phyloP scores from a whole-genome alignment of 2,797 vertebrate species.

The Yasuhikotakia modesta region DNA sequence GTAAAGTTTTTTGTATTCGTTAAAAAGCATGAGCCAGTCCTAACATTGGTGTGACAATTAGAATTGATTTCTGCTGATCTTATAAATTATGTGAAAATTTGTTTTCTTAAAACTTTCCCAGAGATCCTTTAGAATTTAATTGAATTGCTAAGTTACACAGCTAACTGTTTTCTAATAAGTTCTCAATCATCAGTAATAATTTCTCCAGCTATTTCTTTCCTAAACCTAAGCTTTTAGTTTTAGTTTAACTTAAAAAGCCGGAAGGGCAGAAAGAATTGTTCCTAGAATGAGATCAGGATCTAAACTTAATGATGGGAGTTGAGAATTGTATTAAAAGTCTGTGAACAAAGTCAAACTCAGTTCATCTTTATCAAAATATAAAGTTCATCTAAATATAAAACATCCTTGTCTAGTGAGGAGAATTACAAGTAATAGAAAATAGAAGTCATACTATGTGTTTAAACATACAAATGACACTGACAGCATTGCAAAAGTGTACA shows the following conservation, averaged over 20 bases:
- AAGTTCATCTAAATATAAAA: background rate
- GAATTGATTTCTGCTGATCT: background rate
- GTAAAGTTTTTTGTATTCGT: background rate
- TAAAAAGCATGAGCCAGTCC: background rate
- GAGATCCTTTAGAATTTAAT: background rate
- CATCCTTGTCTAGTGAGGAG: conserved; percentile 48
- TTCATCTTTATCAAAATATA: conserved; percentile 10
- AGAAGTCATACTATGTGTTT: conserved; percentile 29
- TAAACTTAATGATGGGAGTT: conserved; percentile 16
- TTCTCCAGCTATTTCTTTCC: background rate
- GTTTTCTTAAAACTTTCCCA: background rate
- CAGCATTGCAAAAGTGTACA: background rate
- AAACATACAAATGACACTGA: conserved; percentile 47
- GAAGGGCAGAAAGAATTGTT: background rate
- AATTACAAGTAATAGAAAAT: conserved; percentile 59
- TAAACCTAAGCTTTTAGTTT: background rate
- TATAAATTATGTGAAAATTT: background rate
- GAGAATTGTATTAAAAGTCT: conserved; percentile 1
- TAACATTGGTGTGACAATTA: background rate
- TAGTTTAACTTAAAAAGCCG: too few relatives aligned
- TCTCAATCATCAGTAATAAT: background rate
- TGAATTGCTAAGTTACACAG: background rate
- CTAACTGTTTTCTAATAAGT: background rate
- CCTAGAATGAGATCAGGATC: conserved; percentile 6
- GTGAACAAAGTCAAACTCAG: background rate